phyloP scores from a whole-genome alignment of 2,797 vertebrate genomes.

The Manis pentadactyla region DNA sequence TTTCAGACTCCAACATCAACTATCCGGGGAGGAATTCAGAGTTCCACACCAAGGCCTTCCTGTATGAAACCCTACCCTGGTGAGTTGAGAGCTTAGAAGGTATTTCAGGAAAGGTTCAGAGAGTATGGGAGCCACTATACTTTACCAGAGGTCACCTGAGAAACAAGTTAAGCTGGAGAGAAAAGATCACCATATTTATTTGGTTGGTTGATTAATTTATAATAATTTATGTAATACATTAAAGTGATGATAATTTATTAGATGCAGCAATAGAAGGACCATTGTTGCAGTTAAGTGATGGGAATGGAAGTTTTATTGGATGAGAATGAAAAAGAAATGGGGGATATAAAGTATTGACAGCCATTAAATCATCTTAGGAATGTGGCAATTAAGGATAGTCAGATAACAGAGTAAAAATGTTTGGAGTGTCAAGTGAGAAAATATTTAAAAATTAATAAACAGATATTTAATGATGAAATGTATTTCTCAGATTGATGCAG shows the following conservation, averaged over 20 bases:
- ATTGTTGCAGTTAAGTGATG: background rate
- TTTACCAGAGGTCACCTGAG: background rate
- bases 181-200: background rate
- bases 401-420: too few relatives aligned
- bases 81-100: background rate
- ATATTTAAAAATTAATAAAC: too few relatives aligned
- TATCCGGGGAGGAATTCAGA: background rate
- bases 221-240: background rate
- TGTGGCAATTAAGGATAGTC: background rate
- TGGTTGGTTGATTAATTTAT: background rate
- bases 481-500: too few relatives aligned
- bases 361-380: background rate
- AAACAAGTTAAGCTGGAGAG: background rate
- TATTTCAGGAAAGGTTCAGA: background rate
- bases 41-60: background rate
- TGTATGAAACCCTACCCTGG: background rate
- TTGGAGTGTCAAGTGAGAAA: too few relatives aligned
- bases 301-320: background rate
- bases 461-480: too few relatives aligned
- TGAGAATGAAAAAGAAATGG: background rate
- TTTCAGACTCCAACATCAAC: background rate
- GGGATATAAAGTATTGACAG: background rate
- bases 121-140: fast-evolving
- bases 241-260: background rate
- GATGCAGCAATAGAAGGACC: background rate